Base-by-base conservation (phyloP, 1,140 invertebrate genomes). In the Antheraea pernyi region DNA sequence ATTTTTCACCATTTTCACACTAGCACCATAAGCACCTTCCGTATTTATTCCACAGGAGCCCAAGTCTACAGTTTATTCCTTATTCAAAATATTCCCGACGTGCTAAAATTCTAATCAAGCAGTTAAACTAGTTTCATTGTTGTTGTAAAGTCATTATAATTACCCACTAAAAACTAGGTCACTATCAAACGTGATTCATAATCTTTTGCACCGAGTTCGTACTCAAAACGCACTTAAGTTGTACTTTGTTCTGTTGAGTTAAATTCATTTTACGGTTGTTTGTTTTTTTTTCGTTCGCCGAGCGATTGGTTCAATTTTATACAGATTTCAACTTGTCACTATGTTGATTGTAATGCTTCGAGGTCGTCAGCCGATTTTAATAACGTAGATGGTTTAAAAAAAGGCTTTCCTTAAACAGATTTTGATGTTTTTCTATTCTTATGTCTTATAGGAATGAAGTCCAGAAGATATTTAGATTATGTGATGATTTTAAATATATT, bases 131-230 rank as follows among this genome's bases (percentile, higher is more conserved):
- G 46, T 53, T 53, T 53, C 6, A 53, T 53, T 53, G 6, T 53
- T 53, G 13, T 16, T 53, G 46, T n/a, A 16, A n/a, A n/a, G 16
- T 53, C 10, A 16, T 53, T 53, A 53, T 53, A 53, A 53, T 53
- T 53, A n/a, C 46, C 46, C 16, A 53, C 11, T 53, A 53, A 53
- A 53, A 53, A 53, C 46, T 53, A 16, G 46, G 46, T 53, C 46
- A 53, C 46, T 53, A 53, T 13, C 46, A 53, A 53, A 53, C 46
- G 46, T 53, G 46, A 53, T 53, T 53, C 46, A 53, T 53, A 53
- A 53, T 53, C 46, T 53, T 53, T 13, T 53, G 46, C 46, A 53
- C 46, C 16, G 46, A 53, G 16, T 16, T 13, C 16, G 46, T 53
- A 53, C 46, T 16, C 0, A 53, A 11, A 53, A 53, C 46, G 46